Conservation (phyloP, 2,797 vertebrate genomes). For the Parauchenoglanis ngamensis region DNA sequence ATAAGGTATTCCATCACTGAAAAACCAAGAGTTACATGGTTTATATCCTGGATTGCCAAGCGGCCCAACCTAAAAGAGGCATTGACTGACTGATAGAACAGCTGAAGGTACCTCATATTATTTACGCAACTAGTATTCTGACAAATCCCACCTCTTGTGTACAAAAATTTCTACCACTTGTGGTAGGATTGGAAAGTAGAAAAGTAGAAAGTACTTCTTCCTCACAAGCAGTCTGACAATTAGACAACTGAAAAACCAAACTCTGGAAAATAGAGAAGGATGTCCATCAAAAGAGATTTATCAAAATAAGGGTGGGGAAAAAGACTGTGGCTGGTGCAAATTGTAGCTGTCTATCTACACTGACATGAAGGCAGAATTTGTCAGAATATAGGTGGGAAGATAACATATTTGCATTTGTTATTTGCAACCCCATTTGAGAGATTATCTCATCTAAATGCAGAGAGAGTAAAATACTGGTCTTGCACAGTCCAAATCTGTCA, state of each 20-base stretch:
- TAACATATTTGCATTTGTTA: neutral
- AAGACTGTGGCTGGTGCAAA: neutral
- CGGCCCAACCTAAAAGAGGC: neutral
- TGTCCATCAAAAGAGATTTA: neutral
- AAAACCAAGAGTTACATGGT: neutral
- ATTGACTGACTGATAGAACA: constrained; percentile 1
- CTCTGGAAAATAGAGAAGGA: neutral
- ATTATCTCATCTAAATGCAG: neutral
- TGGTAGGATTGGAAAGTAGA: neutral
- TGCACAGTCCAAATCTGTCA: neutral
- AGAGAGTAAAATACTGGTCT: neutral
- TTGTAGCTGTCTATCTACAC: neutral
- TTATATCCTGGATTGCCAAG: neutral
- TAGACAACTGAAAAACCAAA: neutral
- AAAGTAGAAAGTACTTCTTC: neutral
- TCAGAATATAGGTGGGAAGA: neutral
- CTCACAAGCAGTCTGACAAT: neutral
- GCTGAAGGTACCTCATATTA: neutral
- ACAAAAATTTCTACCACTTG: neutral
- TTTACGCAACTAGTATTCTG: neutral
- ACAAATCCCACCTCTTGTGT: neutral
- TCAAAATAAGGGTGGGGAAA: neutral
- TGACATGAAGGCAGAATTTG: neutral
- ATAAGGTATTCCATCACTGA: neutral
- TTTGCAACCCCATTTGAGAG: neutral